Conservation (phyloP, 35 echinoderm and acorn worm genomes). For the Chiridota heheva region DNA sequence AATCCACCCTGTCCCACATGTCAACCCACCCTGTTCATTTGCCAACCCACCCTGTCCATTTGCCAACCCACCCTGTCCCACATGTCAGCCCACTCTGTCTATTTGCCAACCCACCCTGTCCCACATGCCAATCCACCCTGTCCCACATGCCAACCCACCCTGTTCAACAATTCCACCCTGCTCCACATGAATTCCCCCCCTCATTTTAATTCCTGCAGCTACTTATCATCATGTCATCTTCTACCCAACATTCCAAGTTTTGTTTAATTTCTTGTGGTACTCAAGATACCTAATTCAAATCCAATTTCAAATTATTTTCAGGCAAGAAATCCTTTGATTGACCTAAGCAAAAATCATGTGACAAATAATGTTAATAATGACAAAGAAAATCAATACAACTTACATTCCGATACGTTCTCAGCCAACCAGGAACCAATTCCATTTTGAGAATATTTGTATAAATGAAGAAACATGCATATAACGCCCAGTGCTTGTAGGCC, state of each 20-base stretch:
- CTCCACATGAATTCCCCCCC: too few relatives aligned
- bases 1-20: too few relatives aligned
- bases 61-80: too few relatives aligned
- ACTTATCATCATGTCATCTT: not conserved
- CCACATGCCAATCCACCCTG: too few relatives aligned
- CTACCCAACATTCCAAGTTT: not conserved
- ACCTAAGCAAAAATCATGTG: not conserved
- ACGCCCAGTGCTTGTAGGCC: slow-evolving; percentile 57
- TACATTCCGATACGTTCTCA: slow-evolving; percentile 75
- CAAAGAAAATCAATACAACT: slow-evolving; percentile 2
- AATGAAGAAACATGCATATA: slow-evolving; percentile 72
- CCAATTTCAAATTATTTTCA: too few relatives aligned
- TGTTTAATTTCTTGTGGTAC: not conserved
- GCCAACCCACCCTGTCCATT: too few relatives aligned
- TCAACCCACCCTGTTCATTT: too few relatives aligned
- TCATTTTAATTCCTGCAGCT: too few relatives aligned
- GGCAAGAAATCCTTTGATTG: not conserved
- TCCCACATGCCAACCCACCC: too few relatives aligned
- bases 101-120: too few relatives aligned
- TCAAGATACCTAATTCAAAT: not conserved
- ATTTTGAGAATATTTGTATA: slow-evolving; percentile 66
- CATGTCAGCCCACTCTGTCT: too few relatives aligned
- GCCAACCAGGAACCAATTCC: slow-evolving; percentile 54
- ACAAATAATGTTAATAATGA: not conserved
- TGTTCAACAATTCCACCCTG: too few relatives aligned